These are phyloP conservation scores for Drosophila sucinea DNA, from an alignment of 1,140 invertebrate genomes.

Conservation along the genomic window DNA sequence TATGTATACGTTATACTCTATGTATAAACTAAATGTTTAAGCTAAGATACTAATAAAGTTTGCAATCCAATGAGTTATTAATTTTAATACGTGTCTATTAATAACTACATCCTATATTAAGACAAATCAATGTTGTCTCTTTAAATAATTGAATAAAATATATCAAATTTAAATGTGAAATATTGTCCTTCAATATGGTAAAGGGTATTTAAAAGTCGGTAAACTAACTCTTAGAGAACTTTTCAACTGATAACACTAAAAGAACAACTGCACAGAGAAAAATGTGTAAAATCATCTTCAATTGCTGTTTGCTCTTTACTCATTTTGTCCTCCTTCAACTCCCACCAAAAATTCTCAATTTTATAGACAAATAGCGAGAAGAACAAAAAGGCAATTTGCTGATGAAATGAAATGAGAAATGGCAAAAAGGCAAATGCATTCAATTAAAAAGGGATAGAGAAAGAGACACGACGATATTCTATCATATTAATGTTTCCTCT, in stretches of 20 bases:
- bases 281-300: background rate
- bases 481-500: constrained; percentile 1
- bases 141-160: no score
- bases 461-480: background rate
- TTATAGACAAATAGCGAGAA: constrained; percentile 54
- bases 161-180: no score
- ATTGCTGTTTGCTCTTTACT: background rate
- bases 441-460: constrained; percentile 45
- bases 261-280: background rate
- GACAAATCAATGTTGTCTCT: no score
- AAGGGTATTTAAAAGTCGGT: no score
- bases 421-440: constrained; percentile 52
- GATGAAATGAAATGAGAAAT: constrained; percentile 56
- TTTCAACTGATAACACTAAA: background rate
- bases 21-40: no score
- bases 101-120: no score
- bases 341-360: constrained; percentile 12
- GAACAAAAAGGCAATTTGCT: constrained; percentile 61
- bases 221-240: no score
- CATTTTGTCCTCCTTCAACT: background rate
- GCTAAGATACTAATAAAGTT: no score
- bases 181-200: no score
- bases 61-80: no score
- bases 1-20: no score
- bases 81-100: no score